Evolutionary conservation across 2,888 invertebrate species (phyloP), one percentile per base, ranked within the genome.

Genomic region (Netelia fuscicornis): DNA sequence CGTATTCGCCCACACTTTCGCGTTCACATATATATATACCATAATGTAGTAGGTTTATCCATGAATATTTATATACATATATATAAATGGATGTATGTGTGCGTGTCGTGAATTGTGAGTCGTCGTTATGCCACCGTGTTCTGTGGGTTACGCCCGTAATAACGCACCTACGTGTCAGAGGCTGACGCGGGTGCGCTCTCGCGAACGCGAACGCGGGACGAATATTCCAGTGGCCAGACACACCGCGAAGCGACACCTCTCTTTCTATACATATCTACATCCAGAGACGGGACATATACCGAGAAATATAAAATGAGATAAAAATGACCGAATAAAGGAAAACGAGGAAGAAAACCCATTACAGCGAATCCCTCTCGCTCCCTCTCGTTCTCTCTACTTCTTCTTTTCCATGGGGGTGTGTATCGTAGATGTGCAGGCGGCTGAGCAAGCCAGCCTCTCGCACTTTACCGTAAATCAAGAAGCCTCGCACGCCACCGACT

Each of bases 391-490:
- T 60, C n/a, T 54, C 23, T 13, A 17, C 30, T 56, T 13, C 37
- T 20, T 58, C 23, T 23, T 17, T 60, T 5, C 42, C 60, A 60
- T 44, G 48, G 17, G n/a, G 10, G 48, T 48, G 48, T 48, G 48
- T 20, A 17, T 9, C 25, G 9, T 62, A 62, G 23, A 62, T 23
- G 30, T 62, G 11, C 30, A 62, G 44, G 56, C 37, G 42, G 70
- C 64, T 54, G 54, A 79, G 20, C 37, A 62, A 58, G 76, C 71
- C 20, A 20, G 20, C 52, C 44, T 42, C 44, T 74, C 71, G 48
- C 75, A 83, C 81, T 84, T 84, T 78, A 65, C 82, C 87, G 85
- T 87, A 86, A 87, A 86, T 86, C 85, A 86, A 79, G 74, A 87
- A 87, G 86, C 82, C 80, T 79, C 72, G 81, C 79, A 72, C 77